Conservation (phyloP, 2,888 invertebrate species). For the Keiferia lycopersicella region DNA sequence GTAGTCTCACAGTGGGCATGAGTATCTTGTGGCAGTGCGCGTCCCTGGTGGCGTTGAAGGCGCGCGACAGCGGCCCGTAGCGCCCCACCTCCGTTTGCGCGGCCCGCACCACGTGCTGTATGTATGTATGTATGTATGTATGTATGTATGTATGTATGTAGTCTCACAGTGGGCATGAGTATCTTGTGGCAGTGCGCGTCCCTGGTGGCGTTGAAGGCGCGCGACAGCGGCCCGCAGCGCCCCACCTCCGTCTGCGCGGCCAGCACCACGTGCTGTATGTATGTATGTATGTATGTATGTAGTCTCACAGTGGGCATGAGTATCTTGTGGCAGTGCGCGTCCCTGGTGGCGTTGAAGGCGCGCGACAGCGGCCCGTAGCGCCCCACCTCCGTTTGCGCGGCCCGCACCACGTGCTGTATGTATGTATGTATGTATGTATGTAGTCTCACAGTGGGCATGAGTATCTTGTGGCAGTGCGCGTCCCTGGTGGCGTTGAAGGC, state of each 20-base stretch:
- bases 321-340: slow-evolving; percentile 86
- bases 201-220: slow-evolving; percentile 85
- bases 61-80: slow-evolving; percentile 2
- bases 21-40: slow-evolving; percentile 87
- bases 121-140: too few species aligned
- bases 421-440: too few species aligned
- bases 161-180: slow-evolving; percentile 9
- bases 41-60: slow-evolving; percentile 8
- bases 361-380: neutral
- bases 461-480: slow-evolving; percentile 3
- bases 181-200: slow-evolving; percentile 87
- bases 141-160: too few species aligned
- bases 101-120: too few species aligned
- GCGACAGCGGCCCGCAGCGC: slow-evolving; percentile 69
- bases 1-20: neutral
- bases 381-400: neutral
- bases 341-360: slow-evolving; percentile 60
- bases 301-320: slow-evolving; percentile 83
- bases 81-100: neutral
- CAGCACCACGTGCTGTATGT: too few species aligned
- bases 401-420: too few species aligned
- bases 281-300: too few species aligned
- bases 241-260: neutral
- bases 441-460: neutral
- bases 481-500: slow-evolving; percentile 82